These are phyloP conservation scores for Lepidostoma basale DNA, from an alignment of 1,140 invertebrate genomes.

Conservation along the genomic window DNA sequence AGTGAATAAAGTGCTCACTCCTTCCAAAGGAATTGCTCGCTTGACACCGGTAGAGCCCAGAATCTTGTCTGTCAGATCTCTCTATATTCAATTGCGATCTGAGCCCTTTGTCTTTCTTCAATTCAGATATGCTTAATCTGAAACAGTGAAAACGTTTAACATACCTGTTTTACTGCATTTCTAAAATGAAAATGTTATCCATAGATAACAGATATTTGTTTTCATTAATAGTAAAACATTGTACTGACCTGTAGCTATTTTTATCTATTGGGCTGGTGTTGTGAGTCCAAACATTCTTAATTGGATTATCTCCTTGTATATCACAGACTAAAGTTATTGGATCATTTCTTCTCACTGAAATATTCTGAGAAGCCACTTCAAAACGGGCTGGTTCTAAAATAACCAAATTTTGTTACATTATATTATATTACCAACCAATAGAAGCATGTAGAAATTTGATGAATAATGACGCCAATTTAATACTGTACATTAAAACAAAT, in stretches of 20 bases:
- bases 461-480: too few relatives aligned
- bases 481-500: too few relatives aligned
- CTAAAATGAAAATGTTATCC: neutral
- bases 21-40: constrained; percentile 84
- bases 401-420: too few relatives aligned
- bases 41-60: constrained; percentile 84
- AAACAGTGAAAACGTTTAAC: neutral
- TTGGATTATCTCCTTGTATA: constrained; percentile 84
- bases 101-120: constrained; percentile 71
- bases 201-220: neutral
- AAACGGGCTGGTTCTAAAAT: constrained; percentile 79
- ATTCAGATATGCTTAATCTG: constrained; percentile 62
- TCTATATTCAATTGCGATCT: constrained; percentile 73
- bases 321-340: constrained; percentile 77
- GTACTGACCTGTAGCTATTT: constrained; percentile 65
- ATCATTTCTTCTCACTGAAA: constrained; percentile 73
- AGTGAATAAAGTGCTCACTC: constrained; percentile 81
- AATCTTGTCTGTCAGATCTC: constrained; percentile 76
- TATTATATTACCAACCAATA: too few relatives aligned
- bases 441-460: too few relatives aligned
- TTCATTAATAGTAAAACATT: neutral
- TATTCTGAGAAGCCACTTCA: constrained; percentile 71
- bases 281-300: constrained; percentile 80
- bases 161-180: neutral
- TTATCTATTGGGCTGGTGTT: constrained; percentile 67